These are phyloP conservation scores for Nycticorax nycticorax DNA, from an alignment of 2,113 vertebrate genomes.

Conservation along the genomic window DNA sequence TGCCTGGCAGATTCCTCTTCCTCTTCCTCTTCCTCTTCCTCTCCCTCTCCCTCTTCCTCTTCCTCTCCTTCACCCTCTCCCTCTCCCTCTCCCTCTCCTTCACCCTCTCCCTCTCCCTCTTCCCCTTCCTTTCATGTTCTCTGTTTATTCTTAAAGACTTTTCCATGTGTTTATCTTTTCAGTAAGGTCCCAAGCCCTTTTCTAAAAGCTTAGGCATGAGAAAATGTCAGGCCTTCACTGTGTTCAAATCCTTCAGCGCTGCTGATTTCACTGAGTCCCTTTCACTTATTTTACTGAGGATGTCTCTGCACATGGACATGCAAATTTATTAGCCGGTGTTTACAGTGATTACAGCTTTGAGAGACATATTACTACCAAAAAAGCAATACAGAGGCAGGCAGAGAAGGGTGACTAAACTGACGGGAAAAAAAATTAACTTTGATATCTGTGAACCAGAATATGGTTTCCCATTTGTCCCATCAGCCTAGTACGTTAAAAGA, in stretches of 20 bases:
- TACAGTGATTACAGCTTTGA: background rate
- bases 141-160: background rate
- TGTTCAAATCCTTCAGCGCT: background rate
- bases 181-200: background rate
- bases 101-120: too few species aligned
- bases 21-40: background rate
- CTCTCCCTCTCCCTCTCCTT: rapidly evolving
- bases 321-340: background rate
- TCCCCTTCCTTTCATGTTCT: background rate
- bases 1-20: background rate
- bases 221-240: background rate
- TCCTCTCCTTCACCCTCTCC: too few species aligned
- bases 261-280: background rate
- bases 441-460: background rate
- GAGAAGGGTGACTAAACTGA: background rate
- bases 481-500: background rate
- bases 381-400: background rate
- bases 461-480: background rate
- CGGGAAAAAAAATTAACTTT: background rate
- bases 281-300: background rate
- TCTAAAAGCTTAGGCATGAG: background rate
- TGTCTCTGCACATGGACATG: background rate
- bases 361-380: background rate
- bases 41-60: too few species aligned
- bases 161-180: background rate